Evolutionary conservation across 2,113 vertebrate genomes (phyloP).

Genomic region (Cyprinodon tularosa): DNA sequence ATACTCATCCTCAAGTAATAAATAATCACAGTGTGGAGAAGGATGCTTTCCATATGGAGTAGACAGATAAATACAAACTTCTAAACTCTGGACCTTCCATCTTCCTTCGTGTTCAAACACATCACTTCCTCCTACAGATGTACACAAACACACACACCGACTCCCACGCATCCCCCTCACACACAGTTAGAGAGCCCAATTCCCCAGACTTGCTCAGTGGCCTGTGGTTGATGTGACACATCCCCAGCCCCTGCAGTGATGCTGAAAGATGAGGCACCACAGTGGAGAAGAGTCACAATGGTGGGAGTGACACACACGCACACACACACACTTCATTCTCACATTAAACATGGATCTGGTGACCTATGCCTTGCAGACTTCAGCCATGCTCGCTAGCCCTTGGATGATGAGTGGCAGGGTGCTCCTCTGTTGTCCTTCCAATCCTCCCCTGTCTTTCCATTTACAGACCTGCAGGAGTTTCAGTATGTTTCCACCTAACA

Average conservation of each 20-base stretch:
- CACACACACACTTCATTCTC: constrained; percentile 42
- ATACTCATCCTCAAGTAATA: neutral
- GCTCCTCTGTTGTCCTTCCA: constrained; percentile 31
- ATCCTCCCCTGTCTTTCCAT: neutral
- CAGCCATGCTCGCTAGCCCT: constrained; percentile 69
- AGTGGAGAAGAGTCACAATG: constrained; percentile 47
- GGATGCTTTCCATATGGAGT: neutral
- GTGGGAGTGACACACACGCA: constrained; percentile 25
- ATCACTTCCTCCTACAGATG: neutral
- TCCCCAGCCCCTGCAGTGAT: constrained; percentile 68
- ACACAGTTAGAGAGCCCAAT: constrained; percentile 42
- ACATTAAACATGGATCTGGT: constrained; percentile 67
- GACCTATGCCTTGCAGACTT: constrained; percentile 66
- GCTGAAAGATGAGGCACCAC: constrained; percentile 64
- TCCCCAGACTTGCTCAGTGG: constrained; percentile 71
- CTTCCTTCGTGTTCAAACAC: constrained; percentile 10
- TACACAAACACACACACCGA: constrained; percentile 21
- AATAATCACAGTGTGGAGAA: constrained; percentile 11
- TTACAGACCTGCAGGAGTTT: constrained; percentile 15
- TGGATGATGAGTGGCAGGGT: constrained; percentile 70
- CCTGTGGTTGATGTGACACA: constrained; percentile 79
- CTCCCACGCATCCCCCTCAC: constrained; percentile 4
- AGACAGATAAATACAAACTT: constrained; percentile 2
- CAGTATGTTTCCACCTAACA: constrained; percentile 18
- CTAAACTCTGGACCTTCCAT: neutral